Evolutionary conservation across 1,140 invertebrate species (phyloP).

Genomic region (Littorina saxatilis): DNA sequence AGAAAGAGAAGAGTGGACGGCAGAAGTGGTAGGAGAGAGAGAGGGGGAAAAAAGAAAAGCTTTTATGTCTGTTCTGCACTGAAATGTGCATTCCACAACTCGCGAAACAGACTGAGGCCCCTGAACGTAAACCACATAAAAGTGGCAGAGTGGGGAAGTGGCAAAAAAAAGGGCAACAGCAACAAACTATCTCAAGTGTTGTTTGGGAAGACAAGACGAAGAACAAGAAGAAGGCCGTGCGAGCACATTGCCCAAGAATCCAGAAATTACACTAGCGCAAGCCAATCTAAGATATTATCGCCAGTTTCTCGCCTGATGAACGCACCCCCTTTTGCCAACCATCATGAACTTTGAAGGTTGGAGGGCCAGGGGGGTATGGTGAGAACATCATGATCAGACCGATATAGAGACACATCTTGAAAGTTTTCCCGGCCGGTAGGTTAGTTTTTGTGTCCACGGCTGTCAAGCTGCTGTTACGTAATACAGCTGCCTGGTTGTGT

Average conservation of each 20-base stretch:
- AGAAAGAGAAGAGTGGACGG: neutral
- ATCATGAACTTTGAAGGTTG: neutral
- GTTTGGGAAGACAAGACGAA: neutral
- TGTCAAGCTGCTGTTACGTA: no score
- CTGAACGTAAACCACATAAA: slow-evolving; percentile 5
- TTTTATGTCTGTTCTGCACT: no score
- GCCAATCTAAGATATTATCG: slow-evolving; percentile 13
- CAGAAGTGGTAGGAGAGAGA: neutral
- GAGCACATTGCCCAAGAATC: neutral
- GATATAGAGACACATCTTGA: no score
- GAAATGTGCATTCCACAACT: neutral
- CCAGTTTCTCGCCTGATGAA: slow-evolving; percentile 13
- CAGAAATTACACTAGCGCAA: slow-evolving; percentile 13
- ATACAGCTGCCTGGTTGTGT: no score
- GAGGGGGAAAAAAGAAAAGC: neutral
- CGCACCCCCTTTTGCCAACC: slow-evolving; percentile 10
- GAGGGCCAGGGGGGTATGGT: neutral
- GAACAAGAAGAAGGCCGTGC: neutral
- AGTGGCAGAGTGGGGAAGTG: slow-evolving; percentile 11
- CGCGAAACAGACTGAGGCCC: neutral
- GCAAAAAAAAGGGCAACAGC: neutral
- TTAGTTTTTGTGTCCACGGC: no score
- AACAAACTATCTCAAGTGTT: slow-evolving; percentile 21
- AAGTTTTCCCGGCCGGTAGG: no score
- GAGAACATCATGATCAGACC: neutral